Percentiles rank a stretch among this genome's conserved stretches.
Evolutionary conservation across 1,140 invertebrate species (phyloP).

Genomic region (Oreohelix idahoensis): DNA sequence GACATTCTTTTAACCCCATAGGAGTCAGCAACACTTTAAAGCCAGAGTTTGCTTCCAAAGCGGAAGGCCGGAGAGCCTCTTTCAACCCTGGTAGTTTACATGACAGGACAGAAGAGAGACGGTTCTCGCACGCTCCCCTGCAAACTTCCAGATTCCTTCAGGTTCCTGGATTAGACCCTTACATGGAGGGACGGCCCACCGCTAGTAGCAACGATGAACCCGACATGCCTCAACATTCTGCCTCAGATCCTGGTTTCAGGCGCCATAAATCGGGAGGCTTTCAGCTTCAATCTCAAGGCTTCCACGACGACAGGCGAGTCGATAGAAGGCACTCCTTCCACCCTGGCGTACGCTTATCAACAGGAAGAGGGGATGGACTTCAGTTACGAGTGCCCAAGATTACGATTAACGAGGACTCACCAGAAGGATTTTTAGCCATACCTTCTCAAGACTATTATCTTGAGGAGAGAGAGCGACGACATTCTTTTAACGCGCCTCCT

Average conservation of each 20-base stretch:
- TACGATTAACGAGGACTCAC: slow-evolving; percentile 6
- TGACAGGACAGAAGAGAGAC: not conserved
- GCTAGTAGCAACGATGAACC: too few relatives aligned
- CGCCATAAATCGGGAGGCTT: not conserved
- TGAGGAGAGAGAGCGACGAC: slow-evolving; percentile 20
- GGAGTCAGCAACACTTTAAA: slow-evolving; percentile 25
- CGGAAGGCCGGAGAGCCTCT: slow-evolving; percentile 18
- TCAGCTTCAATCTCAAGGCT: not conserved
- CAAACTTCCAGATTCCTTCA: slow-evolving; percentile 20
- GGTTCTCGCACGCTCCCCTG: not conserved
- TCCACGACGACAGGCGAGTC: slow-evolving; percentile 18
- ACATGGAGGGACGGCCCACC: slow-evolving; percentile 17
- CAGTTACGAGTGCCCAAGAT: slow-evolving; percentile 21
- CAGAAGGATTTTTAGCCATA: slow-evolving; percentile 1
- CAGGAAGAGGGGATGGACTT: not conserved
- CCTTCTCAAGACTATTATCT: slow-evolving; percentile 25
- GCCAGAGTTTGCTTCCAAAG: slow-evolving; percentile 20
- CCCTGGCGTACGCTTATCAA: not conserved
- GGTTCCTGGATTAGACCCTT: slow-evolving; percentile 33
- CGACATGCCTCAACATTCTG: not conserved
- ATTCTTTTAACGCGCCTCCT: slow-evolving; percentile 3
- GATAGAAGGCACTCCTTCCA: slow-evolving; percentile 37
- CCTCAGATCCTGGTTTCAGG: not conserved
- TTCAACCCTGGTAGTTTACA: slow-evolving; percentile 24
- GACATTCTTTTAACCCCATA: slow-evolving; percentile 34